Evolutionary conservation across 2,888 invertebrate species (phyloP).

Genomic region (Diadromus collaris): DNA sequence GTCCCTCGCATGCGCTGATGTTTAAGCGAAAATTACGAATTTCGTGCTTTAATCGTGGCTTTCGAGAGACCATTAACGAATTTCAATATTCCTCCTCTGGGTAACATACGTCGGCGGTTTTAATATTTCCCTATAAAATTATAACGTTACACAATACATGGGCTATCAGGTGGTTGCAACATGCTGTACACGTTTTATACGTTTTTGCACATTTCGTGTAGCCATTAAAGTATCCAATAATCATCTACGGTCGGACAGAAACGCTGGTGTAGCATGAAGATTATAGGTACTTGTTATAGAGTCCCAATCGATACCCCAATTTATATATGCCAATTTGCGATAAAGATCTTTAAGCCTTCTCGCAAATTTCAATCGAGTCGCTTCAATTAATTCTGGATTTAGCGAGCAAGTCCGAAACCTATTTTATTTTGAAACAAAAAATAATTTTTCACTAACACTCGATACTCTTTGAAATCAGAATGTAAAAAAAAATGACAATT

Average conservation of each 20-base stretch:
- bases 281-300: not conserved
- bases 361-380: no score
- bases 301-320: not conserved
- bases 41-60: slow-evolving; percentile 51
- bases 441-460: no score
- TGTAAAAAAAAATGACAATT: not conserved
- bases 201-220: not conserved
- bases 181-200: not conserved
- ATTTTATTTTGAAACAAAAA: no score
- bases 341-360: not conserved
- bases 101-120: not conserved
- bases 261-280: not conserved
- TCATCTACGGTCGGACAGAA: not conserved
- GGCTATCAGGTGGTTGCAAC: no score
- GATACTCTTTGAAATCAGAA: no score
- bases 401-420: no score
- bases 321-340: not conserved
- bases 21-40: slow-evolving; percentile 61
- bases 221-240: not conserved
- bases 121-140: slow-evolving; percentile 20
- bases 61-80: slow-evolving; percentile 39
- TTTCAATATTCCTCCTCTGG: slow-evolving; percentile 26
- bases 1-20: slow-evolving; percentile 29
- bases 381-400: no score
- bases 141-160: not conserved